Evolutionary conservation across 2,888 invertebrate species (phyloP).

Genomic region (Volucella bombylans): DNA sequence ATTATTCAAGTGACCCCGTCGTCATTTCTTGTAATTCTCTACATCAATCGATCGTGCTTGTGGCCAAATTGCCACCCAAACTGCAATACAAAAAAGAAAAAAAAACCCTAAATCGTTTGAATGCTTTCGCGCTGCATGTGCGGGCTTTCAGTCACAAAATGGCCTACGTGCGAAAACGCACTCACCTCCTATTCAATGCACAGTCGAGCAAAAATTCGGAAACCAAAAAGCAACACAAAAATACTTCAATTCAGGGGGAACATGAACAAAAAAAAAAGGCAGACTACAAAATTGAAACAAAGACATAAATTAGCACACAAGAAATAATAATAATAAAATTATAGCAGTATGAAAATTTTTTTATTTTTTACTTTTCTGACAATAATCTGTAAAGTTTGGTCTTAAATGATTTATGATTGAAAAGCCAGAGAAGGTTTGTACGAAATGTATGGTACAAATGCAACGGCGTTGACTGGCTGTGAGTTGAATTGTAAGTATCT

Average conservation of each 20-base stretch:
- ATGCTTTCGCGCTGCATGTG: conserved; percentile 18
- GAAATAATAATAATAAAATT: conserved; percentile 55
- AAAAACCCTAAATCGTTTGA: background rate
- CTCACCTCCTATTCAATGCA: conserved; percentile 75
- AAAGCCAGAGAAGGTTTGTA: too few relatives aligned
- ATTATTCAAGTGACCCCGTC: conserved; percentile 57
- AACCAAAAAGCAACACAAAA: conserved; percentile 11
- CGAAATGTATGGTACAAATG: too few relatives aligned
- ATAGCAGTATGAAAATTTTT: conserved; percentile 33
- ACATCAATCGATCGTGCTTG: conserved; percentile 20
- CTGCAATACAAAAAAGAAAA: background rate
- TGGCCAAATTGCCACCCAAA: conserved; percentile 1
- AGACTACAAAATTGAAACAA: background rate
- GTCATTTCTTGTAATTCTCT: conserved; percentile 35
- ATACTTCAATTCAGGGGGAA: background rate
- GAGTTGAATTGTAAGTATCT: too few relatives aligned
- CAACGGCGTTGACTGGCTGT: too few relatives aligned
- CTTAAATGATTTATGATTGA: conserved; percentile 31
- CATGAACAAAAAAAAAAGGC: conserved; percentile 7
- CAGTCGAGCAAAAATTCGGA: conserved; percentile 33
- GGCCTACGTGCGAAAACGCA: conserved; percentile 82
- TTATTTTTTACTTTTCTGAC: background rate
- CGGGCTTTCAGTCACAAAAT: conserved; percentile 56
- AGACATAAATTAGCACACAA: conserved; percentile 45
- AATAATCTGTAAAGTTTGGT: background rate